Conservation (phyloP, 1,140 invertebrate species). For the Heliothis virescens region DNA sequence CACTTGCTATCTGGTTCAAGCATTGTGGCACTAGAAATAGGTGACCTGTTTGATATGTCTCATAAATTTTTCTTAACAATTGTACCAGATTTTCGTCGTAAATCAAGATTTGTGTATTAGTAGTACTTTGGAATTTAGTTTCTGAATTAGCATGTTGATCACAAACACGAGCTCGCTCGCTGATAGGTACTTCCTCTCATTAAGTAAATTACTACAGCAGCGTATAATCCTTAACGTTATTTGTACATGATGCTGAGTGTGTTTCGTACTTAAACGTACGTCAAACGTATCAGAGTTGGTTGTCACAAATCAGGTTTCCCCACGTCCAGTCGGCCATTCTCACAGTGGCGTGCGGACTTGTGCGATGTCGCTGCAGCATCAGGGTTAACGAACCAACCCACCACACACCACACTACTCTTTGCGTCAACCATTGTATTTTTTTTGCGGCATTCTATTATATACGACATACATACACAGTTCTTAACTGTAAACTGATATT, state of each 20-base stretch:
- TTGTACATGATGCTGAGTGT: constrained; percentile 5
- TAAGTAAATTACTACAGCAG: constrained; percentile 3
- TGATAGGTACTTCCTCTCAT: not conserved
- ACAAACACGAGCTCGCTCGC: not conserved
- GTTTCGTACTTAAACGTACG: constrained; percentile 36
- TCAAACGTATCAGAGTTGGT: constrained; percentile 59
- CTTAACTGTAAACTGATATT: constrained; percentile 37
- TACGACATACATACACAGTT: constrained; percentile 34
- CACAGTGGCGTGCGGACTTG: constrained; percentile 22
- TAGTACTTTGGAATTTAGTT: not conserved
- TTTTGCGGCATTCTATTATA: constrained; percentile 30
- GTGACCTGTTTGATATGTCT: not conserved
- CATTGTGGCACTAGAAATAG: not conserved
- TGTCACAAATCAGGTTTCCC: constrained; percentile 79
- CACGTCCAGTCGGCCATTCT: constrained; percentile 67
- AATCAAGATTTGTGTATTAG: too few relatives aligned
- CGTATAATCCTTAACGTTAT: constrained; percentile 3
- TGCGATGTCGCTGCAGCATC: constrained; percentile 48
- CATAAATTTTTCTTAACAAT: too few relatives aligned
- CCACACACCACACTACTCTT: constrained; percentile 41
- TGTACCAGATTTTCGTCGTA: too few relatives aligned
- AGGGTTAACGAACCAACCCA: constrained; percentile 65
- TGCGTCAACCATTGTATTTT: constrained; percentile 54
- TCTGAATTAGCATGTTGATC: not conserved
- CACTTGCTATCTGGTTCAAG: not conserved